Conservation (phyloP, 2,888 invertebrate genomes). For the Brenthis daphne region DNA sequence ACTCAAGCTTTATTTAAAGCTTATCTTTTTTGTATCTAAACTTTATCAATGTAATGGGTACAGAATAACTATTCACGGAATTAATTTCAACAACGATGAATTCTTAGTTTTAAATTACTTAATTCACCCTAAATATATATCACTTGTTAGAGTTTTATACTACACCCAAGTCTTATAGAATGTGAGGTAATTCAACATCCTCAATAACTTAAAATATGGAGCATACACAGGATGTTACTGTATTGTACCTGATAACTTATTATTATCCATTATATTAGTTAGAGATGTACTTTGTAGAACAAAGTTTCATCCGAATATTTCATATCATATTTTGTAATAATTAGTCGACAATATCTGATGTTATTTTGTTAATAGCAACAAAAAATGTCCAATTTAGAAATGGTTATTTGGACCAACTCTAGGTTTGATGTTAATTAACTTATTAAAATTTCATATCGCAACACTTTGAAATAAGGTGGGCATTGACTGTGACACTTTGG, state of each 20-base stretch:
- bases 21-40: not conserved
- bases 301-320: conserved; percentile 3
- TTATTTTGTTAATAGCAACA: conserved; percentile 12
- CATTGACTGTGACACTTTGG: conserved; percentile 34
- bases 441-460: conserved; percentile 18
- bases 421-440: conserved; percentile 12
- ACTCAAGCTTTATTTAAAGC: not conserved
- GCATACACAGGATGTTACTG: conserved; percentile 4
- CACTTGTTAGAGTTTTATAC: conserved; percentile 24
- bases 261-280: no score
- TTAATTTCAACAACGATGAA: conserved; percentile 1
- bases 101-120: conserved; percentile 16
- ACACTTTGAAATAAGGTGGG: conserved; percentile 33
- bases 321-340: not conserved
- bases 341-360: conserved; percentile 3
- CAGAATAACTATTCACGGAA: not conserved
- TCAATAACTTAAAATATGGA: conserved; percentile 1
- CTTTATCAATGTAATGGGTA: not conserved
- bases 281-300: not conserved
- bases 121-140: conserved; percentile 18
- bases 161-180: conserved; percentile 14
- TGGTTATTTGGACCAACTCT: not conserved
- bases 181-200: conserved; percentile 7
- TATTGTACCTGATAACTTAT: not conserved
- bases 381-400: not conserved